A percentile compares a stretch with the other conserved stretches of the same genome.
Evolutionary conservation across 1,140 invertebrate genomes (phyloP).

Genomic region (Drosophila lini): DNA sequence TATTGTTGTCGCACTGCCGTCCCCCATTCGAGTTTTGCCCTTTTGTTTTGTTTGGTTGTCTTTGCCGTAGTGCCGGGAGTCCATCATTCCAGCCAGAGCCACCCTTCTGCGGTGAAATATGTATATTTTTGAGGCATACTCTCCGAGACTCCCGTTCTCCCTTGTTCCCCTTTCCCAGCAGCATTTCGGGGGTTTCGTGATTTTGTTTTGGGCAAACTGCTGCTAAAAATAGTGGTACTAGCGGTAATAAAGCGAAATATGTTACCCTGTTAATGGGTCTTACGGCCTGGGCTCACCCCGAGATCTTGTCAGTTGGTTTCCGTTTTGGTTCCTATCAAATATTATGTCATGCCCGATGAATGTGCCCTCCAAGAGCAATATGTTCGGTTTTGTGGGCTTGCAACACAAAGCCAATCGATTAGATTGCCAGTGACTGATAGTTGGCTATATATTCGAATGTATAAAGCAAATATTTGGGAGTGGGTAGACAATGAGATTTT

Average conservation of each 20-base stretch:
- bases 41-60: slow-evolving; percentile 47
- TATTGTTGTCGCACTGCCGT: slow-evolving; percentile 53
- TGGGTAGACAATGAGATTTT: background rate
- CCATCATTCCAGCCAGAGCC: slow-evolving; percentile 40
- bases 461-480: background rate
- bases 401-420: slow-evolving; percentile 27
- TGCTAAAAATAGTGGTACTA: slow-evolving; percentile 13
- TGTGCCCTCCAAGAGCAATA: slow-evolving; percentile 26
- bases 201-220: slow-evolving; percentile 12
- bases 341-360: slow-evolving; percentile 59
- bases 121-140: slow-evolving; percentile 17
- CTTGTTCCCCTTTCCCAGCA: background rate
- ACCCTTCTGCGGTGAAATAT: slow-evolving; percentile 54
- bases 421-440: slow-evolving; percentile 25
- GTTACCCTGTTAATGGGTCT: slow-evolving; percentile 27
- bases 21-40: slow-evolving; percentile 52
- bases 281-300: slow-evolving; percentile 1
- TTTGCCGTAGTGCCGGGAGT: slow-evolving; percentile 24
- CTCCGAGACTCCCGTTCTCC: background rate
- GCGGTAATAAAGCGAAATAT: slow-evolving; percentile 39
- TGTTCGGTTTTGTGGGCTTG: slow-evolving; percentile 21
- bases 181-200: slow-evolving; percentile 58
- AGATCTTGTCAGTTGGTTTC: slow-evolving; percentile 44
- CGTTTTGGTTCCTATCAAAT: slow-evolving; percentile 43
- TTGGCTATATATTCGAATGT: background rate